Conservation (phyloP, 1,140 invertebrate genomes). For the Halictus rubicundus region DNA sequence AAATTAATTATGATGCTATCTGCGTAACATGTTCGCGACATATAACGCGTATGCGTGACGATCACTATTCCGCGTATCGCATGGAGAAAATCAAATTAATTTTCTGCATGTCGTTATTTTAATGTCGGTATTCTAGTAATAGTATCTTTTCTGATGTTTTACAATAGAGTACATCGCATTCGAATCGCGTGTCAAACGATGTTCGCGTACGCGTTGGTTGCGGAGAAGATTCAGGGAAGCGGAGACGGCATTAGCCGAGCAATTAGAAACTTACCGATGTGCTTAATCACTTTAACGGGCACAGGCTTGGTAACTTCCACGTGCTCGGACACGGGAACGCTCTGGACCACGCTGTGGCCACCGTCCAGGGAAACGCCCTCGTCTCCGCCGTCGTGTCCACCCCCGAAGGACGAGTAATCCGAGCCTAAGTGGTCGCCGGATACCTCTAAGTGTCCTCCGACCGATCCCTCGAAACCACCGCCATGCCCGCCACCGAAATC, state of each 20-base stretch:
- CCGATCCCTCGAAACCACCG: slow-evolving; percentile 16
- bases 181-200: no score
- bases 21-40: no score
- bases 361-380: slow-evolving; percentile 59
- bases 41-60: no score
- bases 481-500: slow-evolving; percentile 6
- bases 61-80: no score
- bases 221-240: no score
- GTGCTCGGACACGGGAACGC: slow-evolving; percentile 84
- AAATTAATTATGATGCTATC: no score
- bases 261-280: slow-evolving; percentile 81
- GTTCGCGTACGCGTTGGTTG: no score
- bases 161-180: no score
- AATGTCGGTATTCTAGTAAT: no score
- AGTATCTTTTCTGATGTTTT: no score
- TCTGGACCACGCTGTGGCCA: slow-evolving; percentile 76
- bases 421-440: slow-evolving; percentile 39
- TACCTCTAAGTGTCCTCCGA: slow-evolving; percentile 37
- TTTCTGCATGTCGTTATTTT: no score
- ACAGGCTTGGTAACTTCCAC: slow-evolving; percentile 87
- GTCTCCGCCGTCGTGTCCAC: slow-evolving; percentile 55
- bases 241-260: neutral
- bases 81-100: no score
- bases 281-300: slow-evolving; percentile 86
- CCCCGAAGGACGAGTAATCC: slow-evolving; percentile 62